phyloP scores from a whole-genome alignment of 2,797 vertebrate genomes.

The Garrulus glandarius region DNA sequence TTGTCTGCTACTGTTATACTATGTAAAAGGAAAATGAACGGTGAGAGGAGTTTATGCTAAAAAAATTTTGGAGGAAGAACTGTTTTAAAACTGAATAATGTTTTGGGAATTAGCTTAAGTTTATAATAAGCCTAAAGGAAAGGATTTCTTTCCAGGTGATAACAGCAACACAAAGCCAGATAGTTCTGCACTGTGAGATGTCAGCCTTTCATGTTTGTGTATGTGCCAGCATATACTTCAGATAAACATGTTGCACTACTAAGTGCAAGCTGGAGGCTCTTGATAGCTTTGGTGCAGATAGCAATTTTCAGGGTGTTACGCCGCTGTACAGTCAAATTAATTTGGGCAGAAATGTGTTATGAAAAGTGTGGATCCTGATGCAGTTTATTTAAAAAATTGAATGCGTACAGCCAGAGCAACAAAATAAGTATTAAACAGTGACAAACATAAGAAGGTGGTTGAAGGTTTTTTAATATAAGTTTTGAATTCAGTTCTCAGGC shows the following conservation, averaged over 20 bases:
- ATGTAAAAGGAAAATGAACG: not conserved
- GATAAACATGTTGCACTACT: not conserved
- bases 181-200: not conserved
- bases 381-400: not conserved
- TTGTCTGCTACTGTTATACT: not conserved
- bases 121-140: not conserved
- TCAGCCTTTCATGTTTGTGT: not conserved
- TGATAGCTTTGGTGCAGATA: not conserved
- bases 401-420: not conserved
- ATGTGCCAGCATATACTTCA: not conserved
- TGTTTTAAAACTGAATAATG: not conserved
- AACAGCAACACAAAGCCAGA: not conserved
- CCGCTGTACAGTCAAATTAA: not conserved
- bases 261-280: not conserved
- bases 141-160: not conserved
- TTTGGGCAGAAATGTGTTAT: not conserved
- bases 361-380: not conserved
- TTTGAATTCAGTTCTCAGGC: not conserved
- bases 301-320: not conserved
- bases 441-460: not conserved
- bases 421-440: not conserved
- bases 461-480: not conserved
- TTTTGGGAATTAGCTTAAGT: not conserved
- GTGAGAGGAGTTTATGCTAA: not conserved
- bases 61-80: not conserved